phyloP scores from a whole-genome alignment of 2,888 invertebrate species.

The Hypolimnas misippus region DNA sequence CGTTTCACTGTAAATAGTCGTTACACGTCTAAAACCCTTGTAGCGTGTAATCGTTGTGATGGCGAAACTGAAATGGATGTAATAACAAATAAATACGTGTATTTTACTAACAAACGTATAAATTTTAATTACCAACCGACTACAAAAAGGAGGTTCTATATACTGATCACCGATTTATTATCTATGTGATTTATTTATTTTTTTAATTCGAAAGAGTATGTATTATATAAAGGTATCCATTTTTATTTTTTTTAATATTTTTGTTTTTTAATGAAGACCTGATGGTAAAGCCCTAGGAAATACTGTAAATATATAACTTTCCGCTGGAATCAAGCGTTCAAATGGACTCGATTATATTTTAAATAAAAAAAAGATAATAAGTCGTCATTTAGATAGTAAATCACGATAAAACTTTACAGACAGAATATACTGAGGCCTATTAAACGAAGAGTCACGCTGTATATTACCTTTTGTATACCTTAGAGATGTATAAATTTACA shows the following conservation, averaged over 20 bases:
- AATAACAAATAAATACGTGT: constrained; percentile 20
- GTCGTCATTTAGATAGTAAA: constrained; percentile 18
- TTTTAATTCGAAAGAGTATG: too few species aligned
- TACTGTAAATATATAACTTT: too few species aligned
- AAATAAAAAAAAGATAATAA: too few species aligned
- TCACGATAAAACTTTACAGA: constrained; percentile 35
- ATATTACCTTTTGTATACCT: constrained; percentile 31
- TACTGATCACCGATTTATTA: too few species aligned
- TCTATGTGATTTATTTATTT: too few species aligned
- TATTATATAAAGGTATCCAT: too few species aligned
- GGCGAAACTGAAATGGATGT: constrained; percentile 18
- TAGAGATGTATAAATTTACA: constrained; percentile 38
- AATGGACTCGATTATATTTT: too few species aligned
- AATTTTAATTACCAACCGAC: constrained; percentile 18
- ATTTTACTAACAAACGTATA: constrained; percentile 16
- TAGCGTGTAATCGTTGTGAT: constrained; percentile 24
- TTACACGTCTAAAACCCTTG: constrained; percentile 25
- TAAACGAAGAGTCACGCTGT: constrained; percentile 29
- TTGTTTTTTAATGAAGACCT: too few species aligned
- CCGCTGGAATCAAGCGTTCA: too few species aligned
- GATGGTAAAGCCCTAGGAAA: too few species aligned
- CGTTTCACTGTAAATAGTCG: constrained; percentile 21
- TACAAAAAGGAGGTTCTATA: too few species aligned
- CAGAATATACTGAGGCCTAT: constrained; percentile 27
- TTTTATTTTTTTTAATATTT: too few species aligned